Evolutionary conservation across 1,140 invertebrate genomes (phyloP).

Genomic region (Pseudomyrmex concolor): DNA sequence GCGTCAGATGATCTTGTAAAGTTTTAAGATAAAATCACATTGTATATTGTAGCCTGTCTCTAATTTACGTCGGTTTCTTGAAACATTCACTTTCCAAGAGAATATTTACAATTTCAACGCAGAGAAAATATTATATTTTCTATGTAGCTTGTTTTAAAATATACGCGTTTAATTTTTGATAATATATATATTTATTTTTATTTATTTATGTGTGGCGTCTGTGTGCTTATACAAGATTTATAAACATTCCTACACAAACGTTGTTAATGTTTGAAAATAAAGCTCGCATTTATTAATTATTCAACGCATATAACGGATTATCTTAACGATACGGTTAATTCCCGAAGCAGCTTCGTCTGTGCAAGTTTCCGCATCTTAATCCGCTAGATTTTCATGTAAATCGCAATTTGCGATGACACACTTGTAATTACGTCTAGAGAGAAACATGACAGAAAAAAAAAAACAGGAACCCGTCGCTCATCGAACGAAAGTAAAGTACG

Average conservation of each 20-base stretch:
- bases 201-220: not conserved
- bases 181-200: slow-evolving; percentile 8
- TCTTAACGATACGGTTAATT: slow-evolving; percentile 29
- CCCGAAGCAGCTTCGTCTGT: slow-evolving; percentile 7
- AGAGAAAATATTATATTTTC: not conserved
- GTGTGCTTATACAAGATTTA: too few relatives aligned
- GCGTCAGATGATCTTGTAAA: slow-evolving; percentile 20
- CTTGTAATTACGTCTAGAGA: slow-evolving; percentile 44
- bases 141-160: not conserved
- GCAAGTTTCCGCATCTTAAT: slow-evolving; percentile 46
- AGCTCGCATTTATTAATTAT: slow-evolving; percentile 20
- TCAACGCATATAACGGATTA: not conserved
- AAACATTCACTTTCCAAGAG: slow-evolving; percentile 8
- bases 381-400: slow-evolving; percentile 27
- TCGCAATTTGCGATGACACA: slow-evolving; percentile 13
- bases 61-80: slow-evolving; percentile 16
- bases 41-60: not conserved
- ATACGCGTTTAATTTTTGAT: not conserved
- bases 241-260: not conserved
- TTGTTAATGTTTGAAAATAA: slow-evolving; percentile 2
- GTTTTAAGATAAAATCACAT: slow-evolving; percentile 36
- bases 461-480: slow-evolving; percentile 34
- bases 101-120: not conserved
- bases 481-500: slow-evolving; percentile 56
- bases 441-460: slow-evolving; percentile 27